Conservation (phyloP, 2,888 invertebrate genomes). For the Drymonia ruficornis region DNA sequence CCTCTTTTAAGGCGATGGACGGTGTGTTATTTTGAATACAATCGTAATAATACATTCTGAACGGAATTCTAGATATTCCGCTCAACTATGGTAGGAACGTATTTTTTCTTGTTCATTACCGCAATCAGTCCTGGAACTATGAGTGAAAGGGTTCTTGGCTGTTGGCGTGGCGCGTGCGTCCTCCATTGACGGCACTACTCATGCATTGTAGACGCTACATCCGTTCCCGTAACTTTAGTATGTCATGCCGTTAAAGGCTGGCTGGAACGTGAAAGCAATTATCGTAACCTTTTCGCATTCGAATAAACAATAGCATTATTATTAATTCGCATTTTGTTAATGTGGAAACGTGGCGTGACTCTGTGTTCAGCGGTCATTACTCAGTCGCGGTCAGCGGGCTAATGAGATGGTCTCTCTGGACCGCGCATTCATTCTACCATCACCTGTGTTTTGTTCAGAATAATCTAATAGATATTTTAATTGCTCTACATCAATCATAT, state of each 20-base stretch:
- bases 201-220: too few relatives aligned
- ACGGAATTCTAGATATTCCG: background rate
- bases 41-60: too few relatives aligned
- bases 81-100: conserved; percentile 9
- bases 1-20: too few relatives aligned
- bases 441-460: conserved; percentile 26
- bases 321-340: conserved; percentile 54
- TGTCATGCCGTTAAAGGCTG: too few relatives aligned
- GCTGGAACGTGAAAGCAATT: conserved; percentile 29
- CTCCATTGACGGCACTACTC: too few relatives aligned
- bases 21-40: too few relatives aligned
- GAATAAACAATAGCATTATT: conserved; percentile 45
- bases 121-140: too few relatives aligned
- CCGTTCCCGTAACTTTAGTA: too few relatives aligned
- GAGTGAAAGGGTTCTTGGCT: too few relatives aligned
- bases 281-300: conserved; percentile 34
- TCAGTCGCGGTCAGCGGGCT: conserved; percentile 68
- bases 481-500: too few relatives aligned
- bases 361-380: conserved; percentile 59
- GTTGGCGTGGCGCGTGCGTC: too few relatives aligned
- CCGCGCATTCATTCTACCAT: conserved; percentile 41
- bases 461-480: background rate
- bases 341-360: conserved; percentile 58
- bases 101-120: too few relatives aligned
- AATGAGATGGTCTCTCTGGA: conserved; percentile 68